Evolutionary conservation across 2,888 invertebrate species (phyloP).

Genomic region (Halictus quadricinctus): DNA sequence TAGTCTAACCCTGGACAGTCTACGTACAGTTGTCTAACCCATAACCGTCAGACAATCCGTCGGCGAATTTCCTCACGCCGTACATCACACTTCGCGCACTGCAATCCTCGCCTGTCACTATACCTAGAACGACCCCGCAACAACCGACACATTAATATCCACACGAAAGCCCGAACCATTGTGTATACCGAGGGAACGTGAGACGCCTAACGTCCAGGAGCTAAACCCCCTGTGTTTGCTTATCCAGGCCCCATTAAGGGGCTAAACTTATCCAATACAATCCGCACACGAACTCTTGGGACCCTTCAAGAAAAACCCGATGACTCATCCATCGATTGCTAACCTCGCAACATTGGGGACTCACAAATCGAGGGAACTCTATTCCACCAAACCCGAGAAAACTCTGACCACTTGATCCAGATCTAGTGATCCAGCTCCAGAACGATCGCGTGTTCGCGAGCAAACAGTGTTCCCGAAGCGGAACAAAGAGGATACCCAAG

Average conservation of each 20-base stretch:
- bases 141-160: background rate
- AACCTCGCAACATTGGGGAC: background rate
- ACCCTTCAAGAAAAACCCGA: background rate
- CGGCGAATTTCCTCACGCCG: background rate
- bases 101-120: background rate
- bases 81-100: background rate
- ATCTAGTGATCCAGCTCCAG: background rate
- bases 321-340: background rate
- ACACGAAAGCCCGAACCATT: background rate
- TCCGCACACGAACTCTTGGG: background rate
- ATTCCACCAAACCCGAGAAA: no score
- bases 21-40: background rate
- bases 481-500: slow-evolving; percentile 27
- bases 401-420: background rate
- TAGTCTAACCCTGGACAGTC: background rate
- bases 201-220: background rate
- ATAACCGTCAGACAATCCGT: background rate
- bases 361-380: background rate
- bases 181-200: background rate
- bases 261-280: background rate
- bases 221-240: background rate
- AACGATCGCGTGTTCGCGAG: background rate
- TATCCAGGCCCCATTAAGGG: no score
- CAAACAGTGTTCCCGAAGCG: background rate
- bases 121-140: background rate